Evolutionary conservation across 2,888 invertebrate species (phyloP), one percentile per base, ranked within the genome.

Genomic region (Chrysina gloriosa): DNA sequence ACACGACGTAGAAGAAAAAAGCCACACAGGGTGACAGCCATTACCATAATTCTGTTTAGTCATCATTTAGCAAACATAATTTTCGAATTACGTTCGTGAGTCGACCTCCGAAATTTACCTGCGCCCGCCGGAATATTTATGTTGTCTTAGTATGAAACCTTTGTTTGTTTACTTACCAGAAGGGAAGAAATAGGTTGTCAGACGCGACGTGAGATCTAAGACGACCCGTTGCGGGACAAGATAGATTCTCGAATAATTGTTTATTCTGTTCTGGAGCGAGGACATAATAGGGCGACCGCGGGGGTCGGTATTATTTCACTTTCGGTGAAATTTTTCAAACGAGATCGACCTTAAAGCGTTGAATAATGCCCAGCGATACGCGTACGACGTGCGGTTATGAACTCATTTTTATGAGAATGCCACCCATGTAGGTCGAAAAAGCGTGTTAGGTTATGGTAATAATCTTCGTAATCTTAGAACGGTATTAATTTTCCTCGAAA

Each of bases 141-240:
- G 58, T 61, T 61, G 58, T 61, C 58, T 61, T 61, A 61, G 58
- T 61, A 61, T 27, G 58, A 42, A 61, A 61, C 58, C 58, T 61
- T 61, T 61, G 58, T 61, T 61, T 61, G 58, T 61, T 61, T 61
- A 61, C 58, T 42, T 42, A 42, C 27, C 45, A 45, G 58, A 61
- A 16, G 58, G 27, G 27, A 27, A 42, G 42, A 42, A 21, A 29
- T 25, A 61, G 42, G 42, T 61, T 61, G 58, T 61, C 58, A 27
- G 58, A 27, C 42, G 14, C 58, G 42, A 42, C 58, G 16, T 61
- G 58, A 25, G 42, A 45, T 29, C 58, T 27, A 42, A 23, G 58
- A 42, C 58, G 27, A 42, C 58, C 42, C 42, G 27, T 14, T 16
- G 58, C 6, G 58, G 3, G 23, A 61, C 58, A 61, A 21, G 58